These are phyloP conservation scores for Ictidomys tridecemlineatus DNA, from an alignment of 2,113 vertebrate species.

Conservation along the genomic window DNA sequence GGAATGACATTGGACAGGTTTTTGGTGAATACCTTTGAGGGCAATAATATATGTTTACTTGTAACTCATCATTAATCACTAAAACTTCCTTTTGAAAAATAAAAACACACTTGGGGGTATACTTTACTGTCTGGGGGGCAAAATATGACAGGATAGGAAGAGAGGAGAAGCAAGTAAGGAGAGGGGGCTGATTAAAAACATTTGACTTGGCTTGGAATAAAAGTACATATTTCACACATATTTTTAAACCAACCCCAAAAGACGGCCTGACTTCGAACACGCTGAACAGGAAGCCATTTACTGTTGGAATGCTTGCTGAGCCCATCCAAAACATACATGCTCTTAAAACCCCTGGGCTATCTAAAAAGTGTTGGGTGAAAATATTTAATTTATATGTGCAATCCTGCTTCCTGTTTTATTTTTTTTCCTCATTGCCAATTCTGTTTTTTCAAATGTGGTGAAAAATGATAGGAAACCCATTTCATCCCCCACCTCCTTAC, in stretches of 20 bases:
- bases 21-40: slow-evolving; percentile 88
- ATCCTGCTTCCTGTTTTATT: slow-evolving; percentile 89
- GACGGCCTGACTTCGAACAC: slow-evolving; percentile 92
- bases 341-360: slow-evolving; percentile 91
- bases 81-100: slow-evolving; percentile 86
- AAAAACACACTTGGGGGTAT: slow-evolving; percentile 87
- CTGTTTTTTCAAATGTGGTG: slow-evolving; percentile 86
- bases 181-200: slow-evolving; percentile 89
- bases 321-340: slow-evolving; percentile 91
- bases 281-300: slow-evolving; percentile 98
- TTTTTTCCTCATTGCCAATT: slow-evolving; percentile 84
- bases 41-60: slow-evolving; percentile 88
- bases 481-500: slow-evolving; percentile 77
- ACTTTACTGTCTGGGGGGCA: slow-evolving; percentile 80
- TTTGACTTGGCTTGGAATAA: slow-evolving; percentile 96
- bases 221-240: slow-evolving; percentile 93
- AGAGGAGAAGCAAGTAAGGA: slow-evolving; percentile 62
- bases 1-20: slow-evolving; percentile 81
- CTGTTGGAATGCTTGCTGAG: slow-evolving; percentile 94
- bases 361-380: slow-evolving; percentile 89
- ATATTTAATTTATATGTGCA: slow-evolving; percentile 92
- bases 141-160: slow-evolving; percentile 78
- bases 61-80: slow-evolving; percentile 85
- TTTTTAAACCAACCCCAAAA: slow-evolving; percentile 94
- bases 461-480: slow-evolving; percentile 88